A percentile compares a stretch with the other conserved stretches of the same genome.
phyloP scores from a whole-genome alignment of 1,140 invertebrate genomes.

The Alviniconcha marisindica region DNA sequence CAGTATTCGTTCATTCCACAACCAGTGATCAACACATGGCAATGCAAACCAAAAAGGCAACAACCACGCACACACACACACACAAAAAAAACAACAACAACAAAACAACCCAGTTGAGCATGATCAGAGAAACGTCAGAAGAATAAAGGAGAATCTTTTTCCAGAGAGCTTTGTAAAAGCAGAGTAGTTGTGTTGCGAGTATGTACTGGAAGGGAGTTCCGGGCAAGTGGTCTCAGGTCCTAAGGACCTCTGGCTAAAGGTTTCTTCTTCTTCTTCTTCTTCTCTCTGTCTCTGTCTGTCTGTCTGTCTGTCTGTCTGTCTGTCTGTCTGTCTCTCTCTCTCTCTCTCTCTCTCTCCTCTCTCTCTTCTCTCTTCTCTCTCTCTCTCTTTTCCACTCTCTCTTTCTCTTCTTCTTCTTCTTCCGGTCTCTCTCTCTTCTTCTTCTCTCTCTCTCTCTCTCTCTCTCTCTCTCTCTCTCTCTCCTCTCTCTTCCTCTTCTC shows the following conservation, averaged over 20 bases:
- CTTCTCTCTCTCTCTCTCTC: neutral
- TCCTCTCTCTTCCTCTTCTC: neutral
- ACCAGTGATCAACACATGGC: neutral
- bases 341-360: neutral
- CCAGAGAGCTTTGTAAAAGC: no score
- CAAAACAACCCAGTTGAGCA: neutral
- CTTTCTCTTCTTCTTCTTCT: neutral
- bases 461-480: neutral
- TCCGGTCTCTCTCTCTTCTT: neutral
- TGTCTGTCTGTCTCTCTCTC: neutral
- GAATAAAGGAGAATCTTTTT: neutral
- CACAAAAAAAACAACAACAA: neutral
- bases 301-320: neutral
- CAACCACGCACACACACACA: no score
- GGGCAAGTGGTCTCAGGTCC: neutral
- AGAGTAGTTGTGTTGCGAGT: no score
- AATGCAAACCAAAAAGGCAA: neutral
- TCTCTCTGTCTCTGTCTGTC: neutral
- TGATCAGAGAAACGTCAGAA: neutral
- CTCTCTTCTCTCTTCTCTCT: neutral
- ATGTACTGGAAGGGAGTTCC: no score
- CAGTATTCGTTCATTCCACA: neutral
- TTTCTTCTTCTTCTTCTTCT: neutral
- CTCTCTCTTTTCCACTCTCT: neutral
- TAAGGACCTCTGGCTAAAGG: neutral